Evolutionary conservation across 2,888 invertebrate species (phyloP).

Genomic region (Falcaria lacertinaria): DNA sequence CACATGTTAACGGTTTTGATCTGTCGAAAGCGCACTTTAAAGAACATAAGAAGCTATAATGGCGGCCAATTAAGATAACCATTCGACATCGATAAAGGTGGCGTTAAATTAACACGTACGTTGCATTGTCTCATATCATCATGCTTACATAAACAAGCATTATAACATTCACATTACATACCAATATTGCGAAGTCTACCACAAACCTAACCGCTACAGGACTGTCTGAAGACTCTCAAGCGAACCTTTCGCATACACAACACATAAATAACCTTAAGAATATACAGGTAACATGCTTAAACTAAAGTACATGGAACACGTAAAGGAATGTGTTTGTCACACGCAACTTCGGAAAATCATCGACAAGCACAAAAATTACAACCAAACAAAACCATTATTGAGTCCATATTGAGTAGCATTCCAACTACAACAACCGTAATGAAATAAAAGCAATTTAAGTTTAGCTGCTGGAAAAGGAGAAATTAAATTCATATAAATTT

Average conservation of each 20-base stretch:
- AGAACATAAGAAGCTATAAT: conserved; percentile 25
- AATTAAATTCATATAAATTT: no score
- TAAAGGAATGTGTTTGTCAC: conserved; percentile 7
- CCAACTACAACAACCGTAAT: no score
- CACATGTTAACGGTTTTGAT: conserved; percentile 51
- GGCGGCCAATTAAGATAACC: conserved; percentile 27
- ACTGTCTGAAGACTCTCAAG: conserved; percentile 13
- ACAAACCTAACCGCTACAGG: conserved; percentile 8
- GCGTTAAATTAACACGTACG: conserved; percentile 26
- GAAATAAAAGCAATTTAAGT: no score
- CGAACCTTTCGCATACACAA: conserved; percentile 23
- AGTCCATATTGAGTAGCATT: no score
- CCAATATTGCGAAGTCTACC: conserved; percentile 16
- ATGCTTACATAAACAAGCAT: conserved; percentile 47
- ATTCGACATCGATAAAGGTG: conserved; percentile 11
- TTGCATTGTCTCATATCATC: conserved; percentile 69
- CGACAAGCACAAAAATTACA: no score
- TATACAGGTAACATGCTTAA: conserved; percentile 36
- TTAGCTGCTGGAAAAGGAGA: no score
- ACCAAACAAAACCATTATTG: no score
- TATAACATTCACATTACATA: conserved; percentile 35
- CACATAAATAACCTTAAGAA: conserved; percentile 9
- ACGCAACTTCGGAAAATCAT: not conserved
- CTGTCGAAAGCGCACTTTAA: conserved; percentile 23
- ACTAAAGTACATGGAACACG: conserved; percentile 33